A percentile compares a stretch with the other conserved stretches of the same genome.
phyloP scores from a whole-genome alignment of 2,113 vertebrate genomes.

The Varanus salvator region DNA sequence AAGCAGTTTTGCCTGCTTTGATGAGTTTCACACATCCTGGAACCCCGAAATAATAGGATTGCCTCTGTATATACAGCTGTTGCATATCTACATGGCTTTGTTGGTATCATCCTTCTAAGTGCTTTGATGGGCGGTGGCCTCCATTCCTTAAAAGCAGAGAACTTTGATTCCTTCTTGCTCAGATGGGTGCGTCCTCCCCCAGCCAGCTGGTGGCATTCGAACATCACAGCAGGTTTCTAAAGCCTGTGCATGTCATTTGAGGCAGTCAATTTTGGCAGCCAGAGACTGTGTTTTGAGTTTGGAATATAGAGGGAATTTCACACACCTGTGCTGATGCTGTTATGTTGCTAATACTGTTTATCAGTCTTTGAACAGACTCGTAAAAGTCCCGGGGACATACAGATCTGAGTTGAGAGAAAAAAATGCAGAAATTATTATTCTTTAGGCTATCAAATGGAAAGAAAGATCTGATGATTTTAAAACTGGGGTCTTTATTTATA shows the following conservation, averaged over 20 bases:
- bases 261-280: constrained; percentile 32
- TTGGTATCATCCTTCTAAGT: constrained; percentile 33
- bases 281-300: constrained; percentile 26
- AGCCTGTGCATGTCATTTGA: constrained; percentile 26
- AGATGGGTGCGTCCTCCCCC: constrained; percentile 44
- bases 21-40: constrained; percentile 44
- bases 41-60: constrained; percentile 20
- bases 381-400: constrained; percentile 8
- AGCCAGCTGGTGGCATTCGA: constrained; percentile 75
- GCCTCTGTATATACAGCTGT: constrained; percentile 30
- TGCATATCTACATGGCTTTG: constrained; percentile 28
- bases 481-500: neutral
- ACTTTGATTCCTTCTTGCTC: constrained; percentile 39
- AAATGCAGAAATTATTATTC: neutral
- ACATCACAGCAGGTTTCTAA: constrained; percentile 59
- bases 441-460: constrained; percentile 1
- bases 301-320: constrained; percentile 37
- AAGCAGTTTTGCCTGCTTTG: constrained; percentile 13
- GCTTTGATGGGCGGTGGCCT: constrained; percentile 34
- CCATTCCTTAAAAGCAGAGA: constrained; percentile 41
- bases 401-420: constrained; percentile 11
- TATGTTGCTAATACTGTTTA: constrained; percentile 4
- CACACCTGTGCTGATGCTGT: neutral
- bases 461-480: neutral
- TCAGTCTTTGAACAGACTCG: constrained; percentile 23